Evolutionary conservation across 2,797 vertebrate genomes (phyloP), one percentile per base, ranked within the genome.

Genomic region (Botia kubotai): DNA sequence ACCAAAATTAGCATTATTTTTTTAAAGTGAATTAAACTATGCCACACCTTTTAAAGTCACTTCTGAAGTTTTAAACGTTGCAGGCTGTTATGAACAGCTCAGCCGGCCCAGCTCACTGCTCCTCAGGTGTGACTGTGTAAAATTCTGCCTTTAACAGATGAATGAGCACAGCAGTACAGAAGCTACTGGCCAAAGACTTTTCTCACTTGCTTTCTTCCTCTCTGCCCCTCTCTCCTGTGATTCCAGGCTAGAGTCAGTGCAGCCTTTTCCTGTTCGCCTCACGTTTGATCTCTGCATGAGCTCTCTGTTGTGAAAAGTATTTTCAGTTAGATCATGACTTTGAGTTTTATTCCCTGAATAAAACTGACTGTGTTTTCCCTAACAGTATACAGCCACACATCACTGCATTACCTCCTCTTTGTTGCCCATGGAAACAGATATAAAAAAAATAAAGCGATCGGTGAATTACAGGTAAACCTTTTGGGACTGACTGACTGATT

Each of bases 231-330:
- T 72, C 76, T 65, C 58, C 36, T 75, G 39, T 73, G 69, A 72
- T 26, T 72, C 57, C 57, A 58, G 69, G 29, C 69, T 60, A 48
- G 70, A 74, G 57, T 63, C 62, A 76, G 46, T 26, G 43, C 50
- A 43, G 36, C 63, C 26, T 23, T 55, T 57, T 57, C 21, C 21
- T 66, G 29, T 46, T 85, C 74, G 67, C 53, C 65, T 81, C 46
- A 8, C 69, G 63, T 72, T n/a, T 83, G 63, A 85, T 81, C 84
- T 79, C 46, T 1, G 53, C 77, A 60, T 58, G 79, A 72, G 75
- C n/a, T 17, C 65, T 69, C 77, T 65, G 73, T 85, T 77, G 70
- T 75, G 33, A 39, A 63, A 72, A 52, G 23, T 46, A 66, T 55
- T 65, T 63, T 29, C 50, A 66, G 26, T 78, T 75, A 53, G 58